Percentiles rank a stretch among this genome's conserved stretches.
phyloP scores from a whole-genome alignment of 1,140 invertebrate species.

The Drosophila suzukii region DNA sequence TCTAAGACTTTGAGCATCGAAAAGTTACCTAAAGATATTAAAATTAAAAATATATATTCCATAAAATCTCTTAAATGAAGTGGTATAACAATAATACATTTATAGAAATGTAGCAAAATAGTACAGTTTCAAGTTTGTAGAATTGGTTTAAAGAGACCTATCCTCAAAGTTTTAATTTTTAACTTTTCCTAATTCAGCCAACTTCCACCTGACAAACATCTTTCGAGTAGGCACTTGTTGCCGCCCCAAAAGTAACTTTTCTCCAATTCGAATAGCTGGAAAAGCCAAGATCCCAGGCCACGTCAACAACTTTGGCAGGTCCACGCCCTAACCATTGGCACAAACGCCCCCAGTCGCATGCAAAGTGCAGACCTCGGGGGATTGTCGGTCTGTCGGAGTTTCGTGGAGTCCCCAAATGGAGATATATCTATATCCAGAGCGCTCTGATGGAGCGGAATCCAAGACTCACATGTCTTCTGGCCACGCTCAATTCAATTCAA shows the following conservation, averaged over 20 bases:
- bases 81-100: too few species aligned
- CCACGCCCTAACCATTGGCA: constrained; percentile 49
- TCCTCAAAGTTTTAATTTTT: background rate
- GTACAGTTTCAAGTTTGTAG: too few species aligned
- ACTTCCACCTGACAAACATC: constrained; percentile 23
- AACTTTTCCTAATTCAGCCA: background rate
- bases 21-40: too few species aligned
- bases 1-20: too few species aligned
- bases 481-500: constrained; percentile 68
- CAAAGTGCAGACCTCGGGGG: constrained; percentile 35
- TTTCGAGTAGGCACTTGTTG: constrained; percentile 51
- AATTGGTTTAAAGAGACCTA: too few species aligned
- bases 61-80: too few species aligned
- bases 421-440: constrained; percentile 10
- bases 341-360: constrained; percentile 43
- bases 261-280: constrained; percentile 1
- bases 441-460: constrained; percentile 27
- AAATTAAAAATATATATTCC: too few species aligned
- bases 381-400: constrained; percentile 21
- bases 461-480: constrained; percentile 58
- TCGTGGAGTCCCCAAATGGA: background rate
- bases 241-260: constrained; percentile 22
- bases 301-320: constrained; percentile 46
- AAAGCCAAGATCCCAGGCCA: constrained; percentile 28
- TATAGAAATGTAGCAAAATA: too few species aligned